A percentile compares a stretch with the other conserved stretches of the same genome.
Conservation (phyloP, 2,888 invertebrate species). For the Lepas anatifera region DNA sequence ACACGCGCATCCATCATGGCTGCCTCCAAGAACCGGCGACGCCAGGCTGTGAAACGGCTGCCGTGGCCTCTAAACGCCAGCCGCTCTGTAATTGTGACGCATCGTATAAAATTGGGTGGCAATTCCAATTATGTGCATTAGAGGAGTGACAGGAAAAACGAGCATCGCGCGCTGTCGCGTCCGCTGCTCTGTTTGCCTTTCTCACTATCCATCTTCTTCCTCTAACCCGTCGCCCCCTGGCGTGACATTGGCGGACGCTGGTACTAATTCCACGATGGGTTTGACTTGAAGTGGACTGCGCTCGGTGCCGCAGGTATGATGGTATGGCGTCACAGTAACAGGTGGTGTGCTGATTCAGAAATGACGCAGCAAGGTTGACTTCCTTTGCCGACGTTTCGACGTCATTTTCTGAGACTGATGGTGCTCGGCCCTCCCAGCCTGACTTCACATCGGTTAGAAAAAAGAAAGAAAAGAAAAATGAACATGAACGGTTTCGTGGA, state of each 20-base stretch:
- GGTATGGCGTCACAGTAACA: too few relatives aligned
- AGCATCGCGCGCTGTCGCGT: background rate
- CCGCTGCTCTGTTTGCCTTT: background rate
- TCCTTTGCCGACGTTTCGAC: too few relatives aligned
- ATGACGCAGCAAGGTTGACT: too few relatives aligned
- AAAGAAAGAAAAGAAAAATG: too few relatives aligned
- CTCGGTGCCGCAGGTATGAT: too few relatives aligned
- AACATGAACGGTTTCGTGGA: too few relatives aligned
- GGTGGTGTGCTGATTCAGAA: too few relatives aligned
- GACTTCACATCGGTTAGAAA: too few relatives aligned
- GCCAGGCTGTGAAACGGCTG: background rate
- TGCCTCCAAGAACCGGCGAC: background rate
- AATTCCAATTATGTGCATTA: slow-evolving; percentile 2
- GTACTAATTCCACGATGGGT: background rate
- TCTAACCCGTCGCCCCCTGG: background rate
- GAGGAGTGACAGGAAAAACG: background rate
- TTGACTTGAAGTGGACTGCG: too few relatives aligned
- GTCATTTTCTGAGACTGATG: too few relatives aligned
- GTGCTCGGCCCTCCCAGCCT: too few relatives aligned
- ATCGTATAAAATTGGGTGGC: background rate
- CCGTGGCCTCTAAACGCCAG: background rate
- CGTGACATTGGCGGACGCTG: background rate
- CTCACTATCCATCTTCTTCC: background rate
- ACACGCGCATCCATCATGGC: background rate
- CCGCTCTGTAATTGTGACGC: background rate